Base-by-base conservation (phyloP, 2,797 vertebrate species). In the Pitangus sulphuratus region DNA sequence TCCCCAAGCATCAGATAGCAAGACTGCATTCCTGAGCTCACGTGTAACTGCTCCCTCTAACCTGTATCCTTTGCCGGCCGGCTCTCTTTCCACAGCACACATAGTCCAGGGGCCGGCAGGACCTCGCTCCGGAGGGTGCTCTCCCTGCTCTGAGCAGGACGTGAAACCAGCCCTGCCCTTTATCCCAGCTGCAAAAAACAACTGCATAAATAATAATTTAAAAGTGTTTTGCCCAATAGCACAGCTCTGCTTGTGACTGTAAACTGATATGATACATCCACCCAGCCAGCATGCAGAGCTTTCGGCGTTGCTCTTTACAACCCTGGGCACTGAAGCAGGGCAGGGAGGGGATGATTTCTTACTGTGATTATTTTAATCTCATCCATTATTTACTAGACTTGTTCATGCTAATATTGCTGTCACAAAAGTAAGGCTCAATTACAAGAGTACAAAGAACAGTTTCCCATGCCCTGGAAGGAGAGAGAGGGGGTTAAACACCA, bases 171-270 rank as follows among this genome's bases (percentile, higher is more conserved):
- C 10, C 93, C 85, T 79, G 88, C 15, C 4, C 28, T 95, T 93
- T 82, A 87, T 57, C 93, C 89, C 89, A 79, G 54, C 70, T 79
- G 77, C 89, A 91, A 78, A 47, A 84, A 37, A 77, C 77, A 69
- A 39, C 90, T 68, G 91, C 94, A 96, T 91, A 95, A 96, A 97
- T 93, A 95, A 96, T 91, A 86, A 95, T 94, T 97, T 50, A 17
- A 77, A 93, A 83, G 64, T 64, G 64, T 42, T 91, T 20, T 84
- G 87, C 77, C 96, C 96, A 95, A 95, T 93, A 42, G 85, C 91
- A 80, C 4, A 28, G 74, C 90, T 77, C 83, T 93, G 90, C 87
- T 87, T 45, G 58, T 48, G 56, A 22, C 60, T 96, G 91, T 79
- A 91, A 95, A 40, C 91, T 79, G 91, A 93, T 88, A 91, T 22